phyloP scores from a whole-genome alignment of 2,797 vertebrate genomes.

The Protonibea diacanthus region DNA sequence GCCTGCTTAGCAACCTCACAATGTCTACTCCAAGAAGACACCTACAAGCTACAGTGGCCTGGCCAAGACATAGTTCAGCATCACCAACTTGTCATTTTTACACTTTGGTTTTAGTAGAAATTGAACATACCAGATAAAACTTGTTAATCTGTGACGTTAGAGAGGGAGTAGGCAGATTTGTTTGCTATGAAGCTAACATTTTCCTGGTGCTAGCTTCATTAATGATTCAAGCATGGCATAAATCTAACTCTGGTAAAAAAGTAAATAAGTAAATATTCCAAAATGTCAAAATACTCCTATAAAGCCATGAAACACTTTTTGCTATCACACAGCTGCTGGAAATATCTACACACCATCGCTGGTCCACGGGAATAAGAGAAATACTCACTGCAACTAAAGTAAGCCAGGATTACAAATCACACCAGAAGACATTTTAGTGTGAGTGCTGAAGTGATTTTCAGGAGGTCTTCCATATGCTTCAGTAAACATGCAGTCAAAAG shows the following conservation, averaged over 20 bases:
- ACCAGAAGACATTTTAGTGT: neutral
- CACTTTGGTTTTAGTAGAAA: neutral
- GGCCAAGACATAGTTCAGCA: neutral
- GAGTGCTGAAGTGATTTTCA: conserved; percentile 1
- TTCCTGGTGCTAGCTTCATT: neutral
- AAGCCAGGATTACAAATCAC: conserved; percentile 39
- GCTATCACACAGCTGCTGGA: neutral
- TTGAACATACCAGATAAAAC: neutral
- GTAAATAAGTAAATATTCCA: neutral
- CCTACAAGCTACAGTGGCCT: neutral
- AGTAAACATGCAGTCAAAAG: conserved; percentile 54
- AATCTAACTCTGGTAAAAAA: neutral
- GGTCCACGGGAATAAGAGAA: conserved; percentile 5
- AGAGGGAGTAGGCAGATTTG: neutral
- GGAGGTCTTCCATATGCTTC: conserved; percentile 36
- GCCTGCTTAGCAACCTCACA: neutral
- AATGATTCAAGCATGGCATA: neutral
- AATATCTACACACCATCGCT: neutral
- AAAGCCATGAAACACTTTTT: neutral
- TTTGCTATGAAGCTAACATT: conserved; percentile 1
- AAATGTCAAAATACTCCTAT: neutral
- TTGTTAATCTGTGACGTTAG: neutral
- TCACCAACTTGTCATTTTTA: neutral
- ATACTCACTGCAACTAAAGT: neutral
- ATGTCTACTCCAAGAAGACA: neutral